A percentile compares a stretch with the other conserved stretches of the same genome.
phyloP scores from a whole-genome alignment of 2,888 invertebrate species.

The Psylliodes chrysocephalus region DNA sequence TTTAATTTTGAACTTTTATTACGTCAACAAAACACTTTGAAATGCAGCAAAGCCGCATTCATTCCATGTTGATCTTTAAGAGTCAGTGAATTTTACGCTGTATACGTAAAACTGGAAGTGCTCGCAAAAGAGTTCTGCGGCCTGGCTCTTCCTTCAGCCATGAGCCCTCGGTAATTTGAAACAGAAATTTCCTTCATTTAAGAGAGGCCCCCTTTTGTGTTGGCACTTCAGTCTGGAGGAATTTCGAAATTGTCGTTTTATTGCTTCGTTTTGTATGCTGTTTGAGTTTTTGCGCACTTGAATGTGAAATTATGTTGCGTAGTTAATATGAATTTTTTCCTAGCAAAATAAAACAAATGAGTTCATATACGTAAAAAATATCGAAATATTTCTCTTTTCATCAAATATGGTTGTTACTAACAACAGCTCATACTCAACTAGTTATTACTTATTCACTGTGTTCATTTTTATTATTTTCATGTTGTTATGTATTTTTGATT shows the following conservation, averaged over 20 bases:
- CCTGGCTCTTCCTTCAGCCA: constrained; percentile 23
- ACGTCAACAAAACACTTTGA: constrained; percentile 38
- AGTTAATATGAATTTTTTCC: constrained; percentile 29
- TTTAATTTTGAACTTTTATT: constrained; percentile 45
- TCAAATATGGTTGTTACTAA: too few relatives aligned
- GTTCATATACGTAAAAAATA: too few relatives aligned
- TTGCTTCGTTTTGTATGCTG: constrained; percentile 46
- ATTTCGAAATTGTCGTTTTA: constrained; percentile 56
- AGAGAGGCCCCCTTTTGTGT: constrained; percentile 48
- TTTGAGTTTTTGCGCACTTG: constrained; percentile 27
- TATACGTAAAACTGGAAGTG: constrained; percentile 21
- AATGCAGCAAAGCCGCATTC: constrained; percentile 37
- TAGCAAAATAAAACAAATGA: too few relatives aligned
- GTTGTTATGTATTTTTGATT: too few relatives aligned
- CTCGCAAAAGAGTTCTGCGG: constrained; percentile 20
- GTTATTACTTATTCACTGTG: too few relatives aligned
- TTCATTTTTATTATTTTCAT: too few relatives aligned
- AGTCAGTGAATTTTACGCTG: constrained; percentile 28
- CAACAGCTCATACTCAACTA: too few relatives aligned
- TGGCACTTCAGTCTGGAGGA: constrained; percentile 48
- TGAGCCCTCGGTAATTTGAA: constrained; percentile 42
- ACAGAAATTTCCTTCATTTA: constrained; percentile 45
- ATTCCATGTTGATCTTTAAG: constrained; percentile 36
- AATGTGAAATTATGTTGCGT: constrained; percentile 22
- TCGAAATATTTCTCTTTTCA: too few relatives aligned